Base-by-base conservation (phyloP, 2,797 vertebrate genomes). In the Alcedo atthis region DNA sequence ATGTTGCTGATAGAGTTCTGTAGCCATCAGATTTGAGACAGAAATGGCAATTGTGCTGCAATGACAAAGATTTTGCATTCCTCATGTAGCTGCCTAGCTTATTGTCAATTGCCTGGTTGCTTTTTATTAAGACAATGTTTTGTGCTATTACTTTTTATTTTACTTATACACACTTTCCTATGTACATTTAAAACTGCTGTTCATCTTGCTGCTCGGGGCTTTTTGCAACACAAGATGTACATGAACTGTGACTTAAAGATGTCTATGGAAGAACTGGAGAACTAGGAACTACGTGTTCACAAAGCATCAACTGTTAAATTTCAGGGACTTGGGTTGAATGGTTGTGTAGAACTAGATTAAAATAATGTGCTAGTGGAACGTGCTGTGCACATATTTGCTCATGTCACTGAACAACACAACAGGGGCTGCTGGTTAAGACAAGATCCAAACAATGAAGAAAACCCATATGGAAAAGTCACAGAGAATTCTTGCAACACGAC, bases 51-150 rank as follows among this genome's bases (percentile, higher is more conserved):
- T 87, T 84, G n/a, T 77, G 70, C 40, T 86, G 70, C 49, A 75
- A 58, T 55, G 79, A 81, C 42, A 82, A 70, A 84, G 49, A 62
- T 15, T 63, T 91, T 63, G 73, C 21, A 57, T 57, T 84, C 28
- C 28, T 85, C 33, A 37, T 81, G 64, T 77, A 93, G 58, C 78
- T 93, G 81, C 66, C 81, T 92, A 87, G 67, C 32, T 87, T 70
- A 73, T 43, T 86, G 63, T 73, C 67, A 75, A 48, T 64, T 85
- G 49, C 40, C 89, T 86, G 28, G 42, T 48, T 89, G 48, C 32
- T 30, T 95, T 95, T 96, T 91, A 95, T 88, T 91, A 92, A 90
- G 81, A 79, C 6, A 24, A 17, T 87, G 67, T 59, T 89, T 91
- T 81, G 70, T 70, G 43, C 19, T 71, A 13, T 77, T 81, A 49